Percentiles rank a stretch among this genome's conserved stretches.
These are phyloP conservation scores for Zaprionus nigranus DNA, from an alignment of 1,140 invertebrate genomes.

Conservation along the genomic window DNA sequence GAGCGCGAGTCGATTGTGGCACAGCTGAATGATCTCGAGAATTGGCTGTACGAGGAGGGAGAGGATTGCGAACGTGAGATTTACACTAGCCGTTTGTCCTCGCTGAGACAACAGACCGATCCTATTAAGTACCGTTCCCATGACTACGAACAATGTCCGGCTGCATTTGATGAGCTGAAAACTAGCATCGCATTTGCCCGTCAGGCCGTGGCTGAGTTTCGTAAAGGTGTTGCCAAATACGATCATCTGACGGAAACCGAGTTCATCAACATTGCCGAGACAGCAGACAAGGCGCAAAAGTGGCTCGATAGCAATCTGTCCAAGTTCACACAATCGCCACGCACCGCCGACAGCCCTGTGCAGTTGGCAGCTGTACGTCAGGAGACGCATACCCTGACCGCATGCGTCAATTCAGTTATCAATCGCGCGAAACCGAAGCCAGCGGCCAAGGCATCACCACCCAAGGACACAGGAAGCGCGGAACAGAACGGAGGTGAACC, in stretches of 20 bases:
- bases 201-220: constrained; percentile 89
- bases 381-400: constrained; percentile 86
- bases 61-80: constrained; percentile 94
- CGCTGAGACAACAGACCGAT: constrained; percentile 90
- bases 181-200: constrained; percentile 89
- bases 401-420: constrained; percentile 83
- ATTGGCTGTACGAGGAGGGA: constrained; percentile 97
- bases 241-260: constrained; percentile 93
- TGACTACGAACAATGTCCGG: constrained; percentile 91
- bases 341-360: constrained; percentile 89
- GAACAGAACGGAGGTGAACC: constrained; percentile 79
- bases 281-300: constrained; percentile 86
- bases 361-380: constrained; percentile 90
- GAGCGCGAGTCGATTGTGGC: constrained; percentile 89
- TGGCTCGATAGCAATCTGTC: constrained; percentile 91
- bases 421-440: constrained; percentile 84
- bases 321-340: constrained; percentile 87
- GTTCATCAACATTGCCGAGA: constrained; percentile 88
- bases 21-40: constrained; percentile 93
- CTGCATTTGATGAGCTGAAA: constrained; percentile 91
- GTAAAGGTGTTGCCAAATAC: constrained; percentile 91
- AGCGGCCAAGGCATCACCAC: constrained; percentile 67
- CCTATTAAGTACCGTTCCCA: constrained; percentile 92
- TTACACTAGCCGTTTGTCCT: constrained; percentile 87
- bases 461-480: constrained; percentile 67